phyloP scores from a whole-genome alignment of 2,797 vertebrate species.

The Rhinichthys osculus region DNA sequence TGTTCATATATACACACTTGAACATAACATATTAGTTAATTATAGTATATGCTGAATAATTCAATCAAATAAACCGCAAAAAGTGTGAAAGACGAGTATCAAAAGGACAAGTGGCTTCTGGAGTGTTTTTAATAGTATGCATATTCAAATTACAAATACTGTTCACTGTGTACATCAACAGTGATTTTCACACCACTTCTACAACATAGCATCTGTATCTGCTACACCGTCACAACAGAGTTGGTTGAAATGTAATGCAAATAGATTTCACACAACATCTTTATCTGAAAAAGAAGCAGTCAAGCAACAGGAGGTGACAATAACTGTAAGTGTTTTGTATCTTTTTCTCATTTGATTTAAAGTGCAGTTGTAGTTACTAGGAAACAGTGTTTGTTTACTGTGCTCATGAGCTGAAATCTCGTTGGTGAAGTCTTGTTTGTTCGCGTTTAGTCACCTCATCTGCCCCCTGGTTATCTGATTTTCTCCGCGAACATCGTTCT shows the following conservation, averaged over 20 bases:
- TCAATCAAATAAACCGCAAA: too few species aligned
- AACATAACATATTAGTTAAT: not conserved
- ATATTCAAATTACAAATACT: not conserved
- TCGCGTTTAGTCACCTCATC: too few species aligned
- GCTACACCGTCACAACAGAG: not conserved
- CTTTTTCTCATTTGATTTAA: too few species aligned
- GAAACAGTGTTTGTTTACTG: too few species aligned
- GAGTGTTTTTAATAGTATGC: not conserved
- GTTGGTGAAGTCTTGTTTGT: too few species aligned
- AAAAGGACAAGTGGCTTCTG: not conserved
- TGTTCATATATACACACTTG: not conserved
- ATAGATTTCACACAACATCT: not conserved
- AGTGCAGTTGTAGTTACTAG: too few species aligned
- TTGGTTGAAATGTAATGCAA: not conserved
- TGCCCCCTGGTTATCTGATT: too few species aligned
- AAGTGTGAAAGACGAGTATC: not conserved
- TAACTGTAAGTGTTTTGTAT: too few species aligned
- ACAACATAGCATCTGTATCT: constrained; percentile 10
- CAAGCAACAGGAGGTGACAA: too few species aligned
- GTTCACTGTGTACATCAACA: not conserved
- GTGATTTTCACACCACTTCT: not conserved
- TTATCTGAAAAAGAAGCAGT: not conserved
- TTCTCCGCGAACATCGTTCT: too few species aligned
- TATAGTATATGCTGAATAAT: not conserved
- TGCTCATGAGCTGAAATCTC: too few species aligned